phyloP scores from a whole-genome alignment of 2,113 vertebrate genomes.

The Canis aureus region DNA sequence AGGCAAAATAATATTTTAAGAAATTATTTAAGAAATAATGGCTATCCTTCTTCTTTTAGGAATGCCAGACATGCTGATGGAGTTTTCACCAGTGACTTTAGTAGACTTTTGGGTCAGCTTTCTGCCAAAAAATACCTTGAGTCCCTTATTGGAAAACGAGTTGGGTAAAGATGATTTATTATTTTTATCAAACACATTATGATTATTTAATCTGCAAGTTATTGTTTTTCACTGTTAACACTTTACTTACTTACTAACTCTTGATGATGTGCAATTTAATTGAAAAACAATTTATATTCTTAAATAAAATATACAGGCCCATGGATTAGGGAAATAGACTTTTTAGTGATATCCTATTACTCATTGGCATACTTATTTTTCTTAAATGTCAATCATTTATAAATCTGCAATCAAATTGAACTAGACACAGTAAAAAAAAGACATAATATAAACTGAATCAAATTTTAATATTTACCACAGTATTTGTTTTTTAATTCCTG shows the following conservation, averaged over 20 bases:
- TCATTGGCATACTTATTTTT: not conserved
- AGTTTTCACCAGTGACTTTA: conserved; percentile 96
- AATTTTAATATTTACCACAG: not conserved
- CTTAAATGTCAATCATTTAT: not conserved
- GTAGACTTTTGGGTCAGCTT: conserved; percentile 95
- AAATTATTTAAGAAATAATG: conserved; percentile 46
- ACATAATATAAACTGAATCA: not conserved
- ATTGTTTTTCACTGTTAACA: not conserved
- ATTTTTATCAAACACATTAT: conserved; percentile 43
- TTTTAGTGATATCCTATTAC: not conserved
- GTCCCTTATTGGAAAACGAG: conserved; percentile 95
- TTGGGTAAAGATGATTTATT: conserved; percentile 89
- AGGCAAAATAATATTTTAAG: conserved; percentile 49
- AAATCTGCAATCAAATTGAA: not conserved
- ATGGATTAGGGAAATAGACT: not conserved
- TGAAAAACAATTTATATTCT: not conserved
- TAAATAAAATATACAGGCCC: not conserved
- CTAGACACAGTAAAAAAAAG: not conserved
- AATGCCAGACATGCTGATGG: conserved; percentile 95
- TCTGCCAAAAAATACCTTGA: conserved; percentile 96
- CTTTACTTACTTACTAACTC: not conserved
- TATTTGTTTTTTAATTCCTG: not conserved
- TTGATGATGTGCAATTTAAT: not conserved
- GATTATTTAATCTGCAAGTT: not conserved
- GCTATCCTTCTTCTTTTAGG: conserved; percentile 86